Conservation (phyloP, 2,113 vertebrate genomes). For the Onychorhynchus coronatus region DNA sequence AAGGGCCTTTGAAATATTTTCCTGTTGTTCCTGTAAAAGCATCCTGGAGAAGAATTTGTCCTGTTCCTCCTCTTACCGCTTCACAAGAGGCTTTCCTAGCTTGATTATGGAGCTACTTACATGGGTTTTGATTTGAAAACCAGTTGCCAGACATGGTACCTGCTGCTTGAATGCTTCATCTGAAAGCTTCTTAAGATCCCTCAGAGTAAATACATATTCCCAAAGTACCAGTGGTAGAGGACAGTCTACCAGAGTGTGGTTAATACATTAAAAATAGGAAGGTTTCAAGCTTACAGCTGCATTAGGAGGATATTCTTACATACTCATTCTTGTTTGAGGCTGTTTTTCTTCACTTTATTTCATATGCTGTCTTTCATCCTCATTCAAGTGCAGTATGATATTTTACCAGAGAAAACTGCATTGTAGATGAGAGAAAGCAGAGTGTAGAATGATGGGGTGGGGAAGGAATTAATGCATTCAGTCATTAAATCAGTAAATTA, state of each 20-base stretch:
- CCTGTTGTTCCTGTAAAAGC: not conserved
- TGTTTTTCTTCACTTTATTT: conserved; percentile 10
- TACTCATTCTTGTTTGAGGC: not conserved
- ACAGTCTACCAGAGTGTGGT: conserved; percentile 23
- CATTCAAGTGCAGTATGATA: not conserved
- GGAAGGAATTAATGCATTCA: not conserved
- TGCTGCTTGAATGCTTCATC: conserved; percentile 17
- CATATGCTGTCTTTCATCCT: not conserved
- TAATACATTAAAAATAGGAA: conserved; percentile 34
- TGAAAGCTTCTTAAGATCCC: conserved; percentile 30
- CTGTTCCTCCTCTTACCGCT: not conserved
- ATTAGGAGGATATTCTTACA: not conserved
- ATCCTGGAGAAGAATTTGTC: not conserved
- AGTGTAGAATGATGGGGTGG: not conserved
- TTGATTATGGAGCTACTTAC: not conserved
- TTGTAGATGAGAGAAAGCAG: not conserved
- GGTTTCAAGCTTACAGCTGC: not conserved
- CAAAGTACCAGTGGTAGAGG: conserved; percentile 15
- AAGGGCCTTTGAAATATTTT: not conserved
- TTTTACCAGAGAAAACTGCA: not conserved
- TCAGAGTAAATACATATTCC: conserved; percentile 42
- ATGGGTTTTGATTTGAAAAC: not conserved
- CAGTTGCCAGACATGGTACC: not conserved
- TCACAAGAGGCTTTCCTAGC: not conserved
- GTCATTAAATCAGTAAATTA: conserved; percentile 1